Percentiles rank a stretch among this genome's conserved stretches.
Evolutionary conservation across 2,797 vertebrate genomes (phyloP).

Genomic region (Kryptolebias ocellatus): DNA sequence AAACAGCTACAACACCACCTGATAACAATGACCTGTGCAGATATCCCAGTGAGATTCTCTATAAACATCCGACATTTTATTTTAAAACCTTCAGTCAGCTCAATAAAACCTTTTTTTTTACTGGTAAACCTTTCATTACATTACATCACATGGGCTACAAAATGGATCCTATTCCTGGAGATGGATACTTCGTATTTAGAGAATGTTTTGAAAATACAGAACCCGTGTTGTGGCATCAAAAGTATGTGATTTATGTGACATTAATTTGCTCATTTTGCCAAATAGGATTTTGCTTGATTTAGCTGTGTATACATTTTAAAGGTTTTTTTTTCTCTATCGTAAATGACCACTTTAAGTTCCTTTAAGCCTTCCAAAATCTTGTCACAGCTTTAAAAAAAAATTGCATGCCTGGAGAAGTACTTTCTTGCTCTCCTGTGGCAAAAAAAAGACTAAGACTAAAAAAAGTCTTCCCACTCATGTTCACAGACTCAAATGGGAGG

Average conservation of each 20-base stretch:
- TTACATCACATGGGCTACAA: background rate
- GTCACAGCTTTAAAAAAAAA: background rate
- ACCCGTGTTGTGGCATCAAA: background rate
- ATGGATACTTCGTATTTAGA: background rate
- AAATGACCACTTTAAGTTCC: conserved; percentile 7
- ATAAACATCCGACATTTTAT: too few species aligned
- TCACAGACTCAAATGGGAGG: conserved; percentile 29
- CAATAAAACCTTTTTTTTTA: background rate
- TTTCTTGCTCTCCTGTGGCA: background rate
- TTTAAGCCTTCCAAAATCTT: conserved; percentile 4
- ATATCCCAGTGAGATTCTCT: too few species aligned
- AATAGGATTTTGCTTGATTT: background rate
- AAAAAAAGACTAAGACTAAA: background rate
- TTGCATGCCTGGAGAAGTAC: background rate
- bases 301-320: background rate
- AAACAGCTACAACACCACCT: too few species aligned
- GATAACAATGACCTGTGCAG: too few species aligned
- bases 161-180: background rate
- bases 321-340: background rate
- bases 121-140: background rate
- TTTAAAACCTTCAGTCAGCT: background rate
- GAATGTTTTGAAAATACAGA: background rate
- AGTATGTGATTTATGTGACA: background rate
- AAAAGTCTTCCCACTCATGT: conserved; percentile 10
- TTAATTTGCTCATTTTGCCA: background rate